Evolutionary conservation across 2,888 invertebrate species (phyloP), one percentile per base, ranked within the genome.

Genomic region (Eupithecia pulchellata): DNA sequence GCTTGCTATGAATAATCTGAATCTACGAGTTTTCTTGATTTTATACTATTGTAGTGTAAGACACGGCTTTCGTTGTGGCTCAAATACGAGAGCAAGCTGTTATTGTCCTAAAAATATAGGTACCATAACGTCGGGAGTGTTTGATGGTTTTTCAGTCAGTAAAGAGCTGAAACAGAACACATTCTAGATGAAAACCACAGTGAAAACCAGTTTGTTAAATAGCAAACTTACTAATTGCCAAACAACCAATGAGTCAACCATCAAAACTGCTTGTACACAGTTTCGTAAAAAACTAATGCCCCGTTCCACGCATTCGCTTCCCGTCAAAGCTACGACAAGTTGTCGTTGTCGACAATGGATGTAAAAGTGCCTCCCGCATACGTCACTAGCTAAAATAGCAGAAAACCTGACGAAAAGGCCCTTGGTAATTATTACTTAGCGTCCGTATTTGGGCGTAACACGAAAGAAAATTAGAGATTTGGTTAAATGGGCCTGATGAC

Each of bases 381-480:
- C 71, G 73, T 71, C 75, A 67, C 27, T 58, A 27, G 20, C 25
- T 42, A 14, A 64, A 64, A 58, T 64, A 66, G 70, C 42, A 58
- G 42, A 27, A 66, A 20, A 58, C 57, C 65, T 57, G 39, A 30
- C 25, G 52, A 25, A 52, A 52, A 25, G 25, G 13, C 25, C 27
- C 20, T 42, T 64, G 47, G 57, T 63, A 36, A 55, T 20, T n/a
- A n/a, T n/a, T 47, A 47, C 30, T 20, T 34, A 29, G 29, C 57
- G 29, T 2, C 14, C 17, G 29, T 57, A 57, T 57, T 57, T 29
- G 29, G 57, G 52, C 25, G 52, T 11, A 52, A 25, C 52, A 52
- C 25, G 9, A 47, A 47, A 20, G 9, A 20, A 47, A 47, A 20
- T 47, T 3, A 47, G n/a, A 42, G 8, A n/a, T n/a, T 8, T n/a